Base-by-base conservation (phyloP, 2,797 vertebrate species). In the Pyrocephalus nanus region DNA sequence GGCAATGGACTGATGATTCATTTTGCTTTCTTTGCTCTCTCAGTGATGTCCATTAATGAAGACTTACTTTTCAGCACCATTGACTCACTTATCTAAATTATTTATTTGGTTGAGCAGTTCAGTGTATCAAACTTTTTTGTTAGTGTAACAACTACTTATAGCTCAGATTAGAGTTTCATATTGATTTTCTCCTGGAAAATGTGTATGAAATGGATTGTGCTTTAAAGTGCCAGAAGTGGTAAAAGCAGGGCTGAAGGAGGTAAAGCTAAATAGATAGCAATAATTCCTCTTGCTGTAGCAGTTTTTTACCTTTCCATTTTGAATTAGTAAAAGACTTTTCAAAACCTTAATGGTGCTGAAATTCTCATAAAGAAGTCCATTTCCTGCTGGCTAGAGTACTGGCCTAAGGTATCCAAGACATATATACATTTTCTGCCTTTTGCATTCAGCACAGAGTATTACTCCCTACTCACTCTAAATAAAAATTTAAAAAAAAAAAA, bases 11-110 rank as follows among this genome's bases (percentile, higher is more conserved):
- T 88, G 90, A 90, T 97, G 88, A 93, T 94, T 92, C 93, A 95
- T 95, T 96, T 96, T 95, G 80, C 94, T 95, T 93, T 92, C 91
- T 95, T 94, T 95, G 94, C 90, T 95, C 86, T 95, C 61, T 55
- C 80, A 74, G 77, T 96, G 86, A 96, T 89, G 90, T 90, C 94
- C 90, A 83, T 96, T 96, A 96, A 95, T 94, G 83, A 96, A 96
- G 95, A 88, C 91, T 92, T 96, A 91, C 86, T 96, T 95, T 96
- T 85, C 92, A 92, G 80, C 13, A 0, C 90, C 94, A 90, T 57
- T 96, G 91, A 94, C 82, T 95, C 77, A 73, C 93, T 93, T 94
- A 93, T 14, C 90, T 97, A 93, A 95, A 97, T 96, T 94, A 96
- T 96, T 96, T 95, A 96, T 93, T 96, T 94, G 86, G 32, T 92